phyloP scores from a whole-genome alignment of 2,888 invertebrate species.

The Volucella bombylans region DNA sequence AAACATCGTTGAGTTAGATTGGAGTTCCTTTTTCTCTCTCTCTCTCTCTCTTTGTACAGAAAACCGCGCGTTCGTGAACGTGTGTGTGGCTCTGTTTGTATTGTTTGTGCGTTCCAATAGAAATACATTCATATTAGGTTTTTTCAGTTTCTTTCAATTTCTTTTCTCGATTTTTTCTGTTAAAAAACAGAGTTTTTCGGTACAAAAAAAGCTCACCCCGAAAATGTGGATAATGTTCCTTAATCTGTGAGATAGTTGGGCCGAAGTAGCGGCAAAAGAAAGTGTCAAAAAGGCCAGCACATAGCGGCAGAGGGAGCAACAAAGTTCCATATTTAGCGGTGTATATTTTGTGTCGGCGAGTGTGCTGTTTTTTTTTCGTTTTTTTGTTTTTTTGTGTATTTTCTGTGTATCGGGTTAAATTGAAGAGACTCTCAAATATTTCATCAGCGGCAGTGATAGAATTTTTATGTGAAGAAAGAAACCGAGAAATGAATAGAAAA shows the following conservation, averaged over 20 bases:
- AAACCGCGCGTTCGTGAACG: neutral
- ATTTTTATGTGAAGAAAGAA: slow-evolving; percentile 22
- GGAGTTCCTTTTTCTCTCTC: too few relatives aligned
- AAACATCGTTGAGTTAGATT: too few relatives aligned
- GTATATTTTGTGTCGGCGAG: too few relatives aligned
- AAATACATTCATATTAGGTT: slow-evolving; percentile 42
- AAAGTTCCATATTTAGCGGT: too few relatives aligned
- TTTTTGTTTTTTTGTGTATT: neutral
- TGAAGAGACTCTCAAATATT: too few relatives aligned
- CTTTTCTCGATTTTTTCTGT: slow-evolving; percentile 34
- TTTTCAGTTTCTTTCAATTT: slow-evolving; percentile 38
- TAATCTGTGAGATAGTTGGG: slow-evolving; percentile 2
- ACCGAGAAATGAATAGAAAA: slow-evolving; percentile 12
- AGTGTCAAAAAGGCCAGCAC: neutral
- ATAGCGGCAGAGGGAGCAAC: neutral
- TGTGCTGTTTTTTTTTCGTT: too few relatives aligned
- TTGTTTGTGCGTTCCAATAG: slow-evolving; percentile 39
- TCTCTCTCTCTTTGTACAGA: too few relatives aligned
- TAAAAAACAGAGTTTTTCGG: neutral
- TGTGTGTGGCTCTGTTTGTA: slow-evolving; percentile 1
- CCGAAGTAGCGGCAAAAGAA: neutral
- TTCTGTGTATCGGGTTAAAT: neutral
- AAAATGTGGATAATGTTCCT: slow-evolving; percentile 4
- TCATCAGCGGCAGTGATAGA: neutral
- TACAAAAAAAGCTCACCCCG: neutral